Base-by-base conservation (phyloP, 2,888 invertebrate genomes). In the Chymomyza amoena region DNA sequence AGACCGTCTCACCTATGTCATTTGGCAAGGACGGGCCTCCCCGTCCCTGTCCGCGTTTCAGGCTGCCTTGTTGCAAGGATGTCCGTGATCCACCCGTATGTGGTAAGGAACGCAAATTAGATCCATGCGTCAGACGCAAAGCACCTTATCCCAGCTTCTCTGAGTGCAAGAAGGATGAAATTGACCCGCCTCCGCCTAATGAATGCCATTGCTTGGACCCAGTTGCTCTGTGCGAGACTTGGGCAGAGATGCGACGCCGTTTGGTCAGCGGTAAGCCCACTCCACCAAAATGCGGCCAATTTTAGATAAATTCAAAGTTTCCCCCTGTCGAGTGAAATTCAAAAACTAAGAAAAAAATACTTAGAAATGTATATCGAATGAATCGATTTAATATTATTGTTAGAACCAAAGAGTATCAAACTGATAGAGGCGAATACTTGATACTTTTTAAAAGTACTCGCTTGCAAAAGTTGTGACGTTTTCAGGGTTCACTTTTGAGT, bases 91-190 rank as follows among this genome's bases (percentile, higher is more conserved):
- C 56, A 10, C 56, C 56, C 1, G 20, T 25, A 6, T 56, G 56
- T 39, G 10, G 2, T 16, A 59, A 16, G 51, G 4, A 1, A 15
- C 28, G 20, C 9, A 7, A 4, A 1, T n/a, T 32, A 25, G 5
- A n/a, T 0, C 39, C 64, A 3, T 85, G 84, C 56, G 59, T 45
- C 9, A 85, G 84, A 57, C 66, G 65, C 0, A 63, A 10, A 7
- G 45, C 88, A 0, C 84, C 88, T 0, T 85, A 85, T 64, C 84
- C 84, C 0, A 86, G 88, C 51, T 85, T 76, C 54, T 85, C 84
- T 0, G 84, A 85, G 50, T 85, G 84, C 68, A 16, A 69, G 5
- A 75, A 57, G 39, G 84, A 86, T 0, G 39, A 68, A 0, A 5
- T 59, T 0, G 2, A 39, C 0, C 13, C 13, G 0, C 0, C 6